Evolutionary conservation across 2,888 invertebrate genomes (phyloP).

Genomic region (Drosophila trichaetosa): DNA sequence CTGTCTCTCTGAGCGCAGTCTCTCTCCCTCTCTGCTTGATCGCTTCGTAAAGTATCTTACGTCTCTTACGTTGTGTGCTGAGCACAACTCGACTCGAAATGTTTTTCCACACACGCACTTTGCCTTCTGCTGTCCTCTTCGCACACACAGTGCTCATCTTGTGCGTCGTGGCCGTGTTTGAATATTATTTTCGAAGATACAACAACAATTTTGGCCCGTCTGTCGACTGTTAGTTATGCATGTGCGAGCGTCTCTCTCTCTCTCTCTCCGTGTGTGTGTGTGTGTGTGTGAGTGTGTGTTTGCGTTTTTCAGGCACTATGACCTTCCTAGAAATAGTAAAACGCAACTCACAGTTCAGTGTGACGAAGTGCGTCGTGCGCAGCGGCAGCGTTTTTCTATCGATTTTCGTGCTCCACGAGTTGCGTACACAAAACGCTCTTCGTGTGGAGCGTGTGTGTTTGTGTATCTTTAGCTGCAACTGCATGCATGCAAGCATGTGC

Average conservation of each 20-base stretch:
- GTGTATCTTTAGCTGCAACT: constrained; percentile 16
- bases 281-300: constrained; percentile 16
- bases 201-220: constrained; percentile 58
- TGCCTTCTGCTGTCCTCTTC: constrained; percentile 21
- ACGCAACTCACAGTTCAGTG: constrained; percentile 79
- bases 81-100: constrained; percentile 43
- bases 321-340: constrained; percentile 83
- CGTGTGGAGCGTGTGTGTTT: not conserved
- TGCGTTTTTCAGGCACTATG: constrained; percentile 51
- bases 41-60: constrained; percentile 66
- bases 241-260: not conserved
- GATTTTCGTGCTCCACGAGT: constrained; percentile 19
- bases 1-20: not conserved
- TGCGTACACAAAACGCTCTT: constrained; percentile 19
- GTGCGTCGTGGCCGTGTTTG: constrained; percentile 47
- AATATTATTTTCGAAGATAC: constrained; percentile 68
- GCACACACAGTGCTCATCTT: constrained; percentile 28
- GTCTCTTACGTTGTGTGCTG: constrained; percentile 45
- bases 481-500: constrained; percentile 7
- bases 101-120: constrained; percentile 60
- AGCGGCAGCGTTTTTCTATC: constrained; percentile 74
- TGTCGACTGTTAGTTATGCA: constrained; percentile 2
- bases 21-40: constrained; percentile 36
- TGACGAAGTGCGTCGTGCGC: constrained; percentile 82
- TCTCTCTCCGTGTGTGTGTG: not conserved